Base-by-base conservation (phyloP, 2,113 vertebrate species). In the Myotis lucifugus region DNA sequence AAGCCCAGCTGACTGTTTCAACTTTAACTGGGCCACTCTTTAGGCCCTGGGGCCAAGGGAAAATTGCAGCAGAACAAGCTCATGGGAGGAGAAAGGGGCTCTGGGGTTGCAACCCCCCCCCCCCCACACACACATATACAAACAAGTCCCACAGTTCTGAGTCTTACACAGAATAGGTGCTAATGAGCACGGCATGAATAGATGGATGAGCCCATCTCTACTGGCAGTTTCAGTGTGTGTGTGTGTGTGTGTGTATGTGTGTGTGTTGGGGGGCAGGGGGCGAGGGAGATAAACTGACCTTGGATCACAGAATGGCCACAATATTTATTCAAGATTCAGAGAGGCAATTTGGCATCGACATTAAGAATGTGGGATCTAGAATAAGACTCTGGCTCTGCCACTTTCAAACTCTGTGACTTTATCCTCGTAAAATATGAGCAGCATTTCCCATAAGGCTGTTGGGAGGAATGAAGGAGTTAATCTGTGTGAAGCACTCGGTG, bases 321-420 rank as follows among this genome's bases (percentile, higher is more conserved):
- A 3, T 40, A 66, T 37, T 84, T 67, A 27, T 56, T 91, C 56
- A 93, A 91, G 32, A 93, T 79, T 74, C 70, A 94, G 46, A 92
- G 42, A 95, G 83, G 25, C 29, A 21, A 46, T 54, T 56, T 72
- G 48, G 34, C 56, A 21, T 19, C 13, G 11, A 73, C 11, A 23
- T 64, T 93, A 81, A 29, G 52, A 84, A 79, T 11, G 11, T 85
- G 42, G 32, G 61, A 56, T 78, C 83, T 85, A 50, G 67, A 88
- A 7, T 50, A 74, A 89, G 81, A 50, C n/a, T 59, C 34, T 72
- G 79, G 13, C 81, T 72, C 34, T 67, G 52, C n/a, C 23, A n/a
- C 50, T 78, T 67, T 77, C 40, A 64, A 69, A 73, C n/a, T 66
- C 14, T 66, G 25, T 61, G 50, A 74, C 29, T 40, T 88, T 82